Percentiles rank a stretch among this genome's conserved stretches.
These are phyloP conservation scores for Cosmia trapezina DNA, from an alignment of 2,888 invertebrate genomes.

Conservation along the genomic window DNA sequence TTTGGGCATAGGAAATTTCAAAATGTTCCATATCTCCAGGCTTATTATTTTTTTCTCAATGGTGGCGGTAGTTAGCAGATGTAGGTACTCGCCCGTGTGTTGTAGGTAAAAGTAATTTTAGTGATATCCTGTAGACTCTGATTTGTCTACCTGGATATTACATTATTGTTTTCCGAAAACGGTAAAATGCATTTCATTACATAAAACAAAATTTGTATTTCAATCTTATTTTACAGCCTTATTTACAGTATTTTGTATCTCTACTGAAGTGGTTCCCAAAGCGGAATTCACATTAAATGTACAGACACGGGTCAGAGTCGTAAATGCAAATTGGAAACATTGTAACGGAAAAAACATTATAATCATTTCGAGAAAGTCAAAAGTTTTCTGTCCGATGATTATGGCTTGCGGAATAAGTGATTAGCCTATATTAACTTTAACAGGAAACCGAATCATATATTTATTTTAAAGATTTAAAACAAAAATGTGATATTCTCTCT, in stretches of 20 bases:
- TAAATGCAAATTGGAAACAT: conserved; percentile 36
- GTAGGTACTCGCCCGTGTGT: not conserved
- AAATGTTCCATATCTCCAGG: no score
- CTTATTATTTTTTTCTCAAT: no score
- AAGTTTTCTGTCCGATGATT: conserved; percentile 8
- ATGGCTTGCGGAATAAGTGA: conserved; percentile 21
- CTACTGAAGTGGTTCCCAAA: not conserved
- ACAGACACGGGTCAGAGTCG: conserved; percentile 8
- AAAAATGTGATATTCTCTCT: not conserved
- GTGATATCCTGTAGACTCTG: not conserved
- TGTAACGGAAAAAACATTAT: conserved; percentile 7
- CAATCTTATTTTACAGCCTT: not conserved
- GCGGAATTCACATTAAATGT: conserved; percentile 12
- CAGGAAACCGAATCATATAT: conserved; percentile 17
- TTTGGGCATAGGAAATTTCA: no score
- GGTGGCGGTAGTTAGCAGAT: no score
- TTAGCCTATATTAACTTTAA: conserved; percentile 21
- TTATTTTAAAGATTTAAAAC: not conserved
- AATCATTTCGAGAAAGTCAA: conserved; percentile 40
- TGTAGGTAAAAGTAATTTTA: not conserved
- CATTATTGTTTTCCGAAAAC: not conserved
- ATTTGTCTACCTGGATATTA: not conserved
- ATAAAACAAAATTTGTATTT: not conserved
- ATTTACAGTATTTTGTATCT: not conserved
- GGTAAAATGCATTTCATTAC: not conserved